Percentiles rank a stretch among this genome's conserved stretches.
phyloP scores from a whole-genome alignment of 1,140 invertebrate genomes.

The Cydia pomonella region DNA sequence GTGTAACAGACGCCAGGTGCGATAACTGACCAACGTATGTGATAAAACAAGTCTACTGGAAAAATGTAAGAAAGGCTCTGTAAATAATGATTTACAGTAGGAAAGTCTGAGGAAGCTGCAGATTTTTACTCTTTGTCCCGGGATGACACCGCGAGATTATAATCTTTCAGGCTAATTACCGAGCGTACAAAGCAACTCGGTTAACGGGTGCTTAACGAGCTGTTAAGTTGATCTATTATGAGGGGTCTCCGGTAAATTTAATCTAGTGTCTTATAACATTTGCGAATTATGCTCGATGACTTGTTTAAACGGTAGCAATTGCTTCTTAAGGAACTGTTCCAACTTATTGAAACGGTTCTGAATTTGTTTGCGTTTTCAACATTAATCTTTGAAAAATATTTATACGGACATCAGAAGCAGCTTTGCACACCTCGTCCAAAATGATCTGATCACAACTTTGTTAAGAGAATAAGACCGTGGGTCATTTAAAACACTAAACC shows the following conservation, averaged over 20 bases:
- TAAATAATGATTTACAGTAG: not conserved
- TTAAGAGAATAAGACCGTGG: too few relatives aligned
- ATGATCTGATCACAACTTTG: too few relatives aligned
- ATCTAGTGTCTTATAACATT: conserved; percentile 10
- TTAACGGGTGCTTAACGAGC: conserved; percentile 57
- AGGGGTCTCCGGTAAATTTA: conserved; percentile 20
- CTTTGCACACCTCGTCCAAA: too few relatives aligned
- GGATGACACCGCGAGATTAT: conserved; percentile 59
- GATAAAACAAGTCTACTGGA: too few relatives aligned
- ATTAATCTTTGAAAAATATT: too few relatives aligned
- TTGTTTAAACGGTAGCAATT: not conserved
- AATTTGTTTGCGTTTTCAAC: not conserved
- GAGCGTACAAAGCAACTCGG: conserved; percentile 53
- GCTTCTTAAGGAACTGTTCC: not conserved
- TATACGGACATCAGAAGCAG: too few relatives aligned
- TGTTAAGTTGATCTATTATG: conserved; percentile 64
- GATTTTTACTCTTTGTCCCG: conserved; percentile 42
- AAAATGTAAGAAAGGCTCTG: too few relatives aligned
- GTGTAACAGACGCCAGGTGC: too few relatives aligned
- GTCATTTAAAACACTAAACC: too few relatives aligned
- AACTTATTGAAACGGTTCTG: not conserved
- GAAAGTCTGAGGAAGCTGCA: not conserved
- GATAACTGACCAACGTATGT: too few relatives aligned
- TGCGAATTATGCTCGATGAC: not conserved
- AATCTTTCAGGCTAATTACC: conserved; percentile 64